Percentiles rank a stretch among this genome's conserved stretches.
These are phyloP conservation scores for Nannospalax galili DNA, from an alignment of 2,113 vertebrate species.

Conservation along the genomic window DNA sequence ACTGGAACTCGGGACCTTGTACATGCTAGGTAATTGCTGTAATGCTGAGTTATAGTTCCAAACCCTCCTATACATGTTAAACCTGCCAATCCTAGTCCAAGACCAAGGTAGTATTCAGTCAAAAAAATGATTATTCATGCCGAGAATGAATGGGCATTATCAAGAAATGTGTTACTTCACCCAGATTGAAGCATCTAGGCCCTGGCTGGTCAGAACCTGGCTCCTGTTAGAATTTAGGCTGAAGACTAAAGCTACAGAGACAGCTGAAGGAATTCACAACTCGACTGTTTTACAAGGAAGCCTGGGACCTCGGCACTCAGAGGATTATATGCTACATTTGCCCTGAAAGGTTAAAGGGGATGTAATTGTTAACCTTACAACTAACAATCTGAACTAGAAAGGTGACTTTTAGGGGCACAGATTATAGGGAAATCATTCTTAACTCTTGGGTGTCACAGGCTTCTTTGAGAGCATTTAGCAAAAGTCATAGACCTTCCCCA, in stretches of 20 bases:
- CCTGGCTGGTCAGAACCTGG: not conserved
- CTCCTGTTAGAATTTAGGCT: not conserved
- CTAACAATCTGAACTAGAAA: constrained; percentile 51
- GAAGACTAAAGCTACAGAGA: constrained; percentile 26
- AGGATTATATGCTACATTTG: constrained; percentile 49
- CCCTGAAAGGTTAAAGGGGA: constrained; percentile 56
- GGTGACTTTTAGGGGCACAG: constrained; percentile 42
- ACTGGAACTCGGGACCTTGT: not conserved
- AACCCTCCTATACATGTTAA: not conserved
- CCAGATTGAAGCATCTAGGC: not conserved
- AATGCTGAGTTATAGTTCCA: not conserved
- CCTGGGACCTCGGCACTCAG: not conserved
- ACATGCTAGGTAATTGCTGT: not conserved
- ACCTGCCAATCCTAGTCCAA: not conserved
- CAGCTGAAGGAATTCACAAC: constrained; percentile 7
- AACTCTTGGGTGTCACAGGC: constrained; percentile 4
- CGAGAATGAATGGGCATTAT: not conserved
- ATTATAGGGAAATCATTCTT: constrained; percentile 56
- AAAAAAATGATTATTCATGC: not conserved
- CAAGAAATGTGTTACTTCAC: constrained; percentile 9
- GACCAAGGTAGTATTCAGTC: constrained; percentile 27
- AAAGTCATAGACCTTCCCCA: not conserved
- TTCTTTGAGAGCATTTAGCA: constrained; percentile 40
- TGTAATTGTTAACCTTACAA: constrained; percentile 57
- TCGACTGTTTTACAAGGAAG: constrained; percentile 52